A percentile compares a stretch with the other conserved stretches of the same genome.
Evolutionary conservation across 2,797 vertebrate genomes (phyloP).

Genomic region (Kryptopterus vitreolus): DNA sequence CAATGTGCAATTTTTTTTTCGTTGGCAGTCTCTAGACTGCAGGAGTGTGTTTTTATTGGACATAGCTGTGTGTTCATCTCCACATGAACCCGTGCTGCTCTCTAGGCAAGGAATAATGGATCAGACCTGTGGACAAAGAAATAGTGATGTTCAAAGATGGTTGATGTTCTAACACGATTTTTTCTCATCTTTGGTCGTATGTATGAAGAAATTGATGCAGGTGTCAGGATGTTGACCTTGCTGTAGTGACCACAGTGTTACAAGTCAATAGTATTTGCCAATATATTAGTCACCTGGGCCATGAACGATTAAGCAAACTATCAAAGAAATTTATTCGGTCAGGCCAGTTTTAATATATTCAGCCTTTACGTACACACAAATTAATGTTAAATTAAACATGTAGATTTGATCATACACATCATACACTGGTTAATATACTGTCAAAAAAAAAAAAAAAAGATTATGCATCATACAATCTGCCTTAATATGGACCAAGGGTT

Average conservation of each 20-base stretch:
- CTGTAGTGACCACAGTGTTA: background rate
- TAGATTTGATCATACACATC: slow-evolving; percentile 1
- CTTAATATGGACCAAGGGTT: slow-evolving; percentile 1
- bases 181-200: background rate
- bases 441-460: slow-evolving; percentile 9
- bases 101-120: slow-evolving; percentile 47
- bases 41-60: slow-evolving; percentile 37
- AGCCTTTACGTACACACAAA: background rate
- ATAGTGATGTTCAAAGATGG: slow-evolving; percentile 28
- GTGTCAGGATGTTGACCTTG: background rate
- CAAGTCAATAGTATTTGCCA: background rate
- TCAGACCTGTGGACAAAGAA: slow-evolving; percentile 42
- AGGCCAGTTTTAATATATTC: background rate
- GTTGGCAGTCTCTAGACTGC: slow-evolving; percentile 43
- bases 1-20: slow-evolving; percentile 37
- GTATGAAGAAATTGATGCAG: background rate
- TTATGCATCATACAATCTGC: background rate
- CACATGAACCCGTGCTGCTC: slow-evolving; percentile 40
- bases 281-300: background rate
- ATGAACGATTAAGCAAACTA: background rate
- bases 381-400: slow-evolving; percentile 2
- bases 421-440: slow-evolving; percentile 15
- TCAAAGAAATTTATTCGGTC: background rate
- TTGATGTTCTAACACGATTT: background rate
- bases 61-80: slow-evolving; percentile 15